phyloP scores from a whole-genome alignment of 2,797 vertebrate genomes.

The Discoglossus pictus region DNA sequence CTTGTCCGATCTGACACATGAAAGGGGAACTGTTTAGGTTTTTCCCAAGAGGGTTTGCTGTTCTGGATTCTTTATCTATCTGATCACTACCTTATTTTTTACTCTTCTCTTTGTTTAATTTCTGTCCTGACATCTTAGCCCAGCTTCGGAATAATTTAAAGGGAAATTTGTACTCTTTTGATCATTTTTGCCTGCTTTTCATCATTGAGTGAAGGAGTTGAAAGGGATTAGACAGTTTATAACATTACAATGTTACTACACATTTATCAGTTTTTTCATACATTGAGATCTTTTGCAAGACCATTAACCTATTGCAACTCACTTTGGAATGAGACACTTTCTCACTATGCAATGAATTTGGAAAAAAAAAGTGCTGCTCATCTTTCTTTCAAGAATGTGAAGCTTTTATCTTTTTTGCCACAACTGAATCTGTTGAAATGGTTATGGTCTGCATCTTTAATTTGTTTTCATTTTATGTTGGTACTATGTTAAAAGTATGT shows the following conservation, averaged over 20 bases:
- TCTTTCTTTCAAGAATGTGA: too few species aligned
- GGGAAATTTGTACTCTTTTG: constrained; percentile 3
- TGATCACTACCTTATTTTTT: constrained; percentile 23
- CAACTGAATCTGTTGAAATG: too few species aligned
- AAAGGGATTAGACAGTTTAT: neutral
- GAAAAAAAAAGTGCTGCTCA: too few species aligned
- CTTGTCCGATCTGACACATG: constrained; percentile 9
- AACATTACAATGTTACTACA: neutral
- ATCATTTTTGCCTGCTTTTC: constrained; percentile 20
- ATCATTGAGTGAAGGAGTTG: constrained; percentile 1
- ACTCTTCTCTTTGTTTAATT: constrained; percentile 13
- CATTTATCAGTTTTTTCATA: neutral
- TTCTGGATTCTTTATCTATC: constrained; percentile 17
- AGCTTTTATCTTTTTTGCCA: too few species aligned
- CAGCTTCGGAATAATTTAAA: constrained; percentile 9
- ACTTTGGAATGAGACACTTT: too few species aligned
- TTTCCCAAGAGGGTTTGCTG: constrained; percentile 2
- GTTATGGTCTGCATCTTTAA: too few species aligned
- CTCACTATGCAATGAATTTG: too few species aligned
- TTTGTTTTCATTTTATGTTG: too few species aligned
- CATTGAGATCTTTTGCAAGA: neutral
- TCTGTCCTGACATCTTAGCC: constrained; percentile 8
- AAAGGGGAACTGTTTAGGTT: constrained; percentile 24
- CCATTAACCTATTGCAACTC: too few species aligned
- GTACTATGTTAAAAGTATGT: too few species aligned